Evolutionary conservation across 2,113 vertebrate species (phyloP).

Genomic region (Sula dactylatra): DNA sequence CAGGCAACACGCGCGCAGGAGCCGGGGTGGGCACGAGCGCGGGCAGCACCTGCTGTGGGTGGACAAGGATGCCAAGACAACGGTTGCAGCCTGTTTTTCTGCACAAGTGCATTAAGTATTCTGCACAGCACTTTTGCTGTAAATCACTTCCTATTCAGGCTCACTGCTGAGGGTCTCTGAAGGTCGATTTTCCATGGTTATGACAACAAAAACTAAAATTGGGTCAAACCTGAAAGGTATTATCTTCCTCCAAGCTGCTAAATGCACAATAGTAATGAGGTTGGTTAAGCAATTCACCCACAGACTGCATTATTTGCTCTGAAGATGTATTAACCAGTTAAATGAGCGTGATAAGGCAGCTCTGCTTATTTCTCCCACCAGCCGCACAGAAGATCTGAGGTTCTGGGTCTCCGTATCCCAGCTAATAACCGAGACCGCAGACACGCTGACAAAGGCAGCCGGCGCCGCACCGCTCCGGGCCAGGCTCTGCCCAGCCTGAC

Average conservation of each 20-base stretch:
- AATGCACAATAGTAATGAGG: conserved; percentile 76
- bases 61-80: neutral
- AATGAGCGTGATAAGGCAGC: conserved; percentile 23
- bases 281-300: conserved; percentile 70
- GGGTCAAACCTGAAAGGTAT: conserved; percentile 80
- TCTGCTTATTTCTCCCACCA: conserved; percentile 8
- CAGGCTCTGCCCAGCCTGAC: neutral
- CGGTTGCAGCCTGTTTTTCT: neutral
- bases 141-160: conserved; percentile 71
- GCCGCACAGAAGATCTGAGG: neutral
- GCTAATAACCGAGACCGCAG: neutral
- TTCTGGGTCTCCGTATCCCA: neutral
- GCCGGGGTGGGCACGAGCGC: neutral
- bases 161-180: conserved; percentile 67
- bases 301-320: conserved; percentile 41
- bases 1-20: neutral
- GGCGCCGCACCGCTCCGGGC: neutral
- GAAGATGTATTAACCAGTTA: conserved; percentile 55
- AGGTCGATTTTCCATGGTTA: conserved; percentile 74
- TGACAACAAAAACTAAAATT: conserved; percentile 78
- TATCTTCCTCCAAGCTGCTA: conserved; percentile 72
- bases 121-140: neutral
- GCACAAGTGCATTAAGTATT: conserved; percentile 44
- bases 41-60: neutral
- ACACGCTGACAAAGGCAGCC: neutral